Evolutionary conservation across 2,888 invertebrate species (phyloP).

Genomic region (Mimachlamys varia): DNA sequence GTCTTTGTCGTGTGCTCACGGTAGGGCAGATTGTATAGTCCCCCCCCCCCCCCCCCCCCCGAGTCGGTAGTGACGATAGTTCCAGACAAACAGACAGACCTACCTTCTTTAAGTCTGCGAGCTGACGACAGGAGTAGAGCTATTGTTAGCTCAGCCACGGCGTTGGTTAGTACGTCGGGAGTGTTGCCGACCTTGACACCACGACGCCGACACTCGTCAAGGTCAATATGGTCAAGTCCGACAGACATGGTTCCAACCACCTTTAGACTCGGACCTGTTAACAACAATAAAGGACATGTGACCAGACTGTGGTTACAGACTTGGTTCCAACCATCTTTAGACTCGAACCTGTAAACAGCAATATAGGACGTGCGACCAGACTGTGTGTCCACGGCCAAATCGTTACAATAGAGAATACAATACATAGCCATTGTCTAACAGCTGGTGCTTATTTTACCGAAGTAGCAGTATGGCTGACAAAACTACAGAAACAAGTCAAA

Average conservation of each 20-base stretch:
- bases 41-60: too few species aligned
- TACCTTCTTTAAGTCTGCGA: slow-evolving; percentile 91
- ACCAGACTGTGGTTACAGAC: neutral
- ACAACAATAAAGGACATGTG: neutral
- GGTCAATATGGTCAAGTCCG: slow-evolving; percentile 93
- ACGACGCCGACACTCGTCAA: slow-evolving; percentile 87
- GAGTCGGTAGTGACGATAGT: too few species aligned
- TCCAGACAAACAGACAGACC: neutral
- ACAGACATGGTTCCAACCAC: slow-evolving; percentile 95
- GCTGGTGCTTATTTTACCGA: too few species aligned
- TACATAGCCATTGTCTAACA: too few species aligned
- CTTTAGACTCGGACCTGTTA: slow-evolving; percentile 87
- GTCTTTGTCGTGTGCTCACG: too few species aligned
- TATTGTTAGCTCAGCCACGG: slow-evolving; percentile 94
- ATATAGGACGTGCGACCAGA: neutral
- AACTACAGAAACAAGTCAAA: too few species aligned
- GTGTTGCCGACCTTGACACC: slow-evolving; percentile 93
- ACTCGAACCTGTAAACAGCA: neutral
- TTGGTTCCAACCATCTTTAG: too few species aligned
- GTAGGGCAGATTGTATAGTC: too few species aligned
- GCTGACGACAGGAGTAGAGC: slow-evolving; percentile 92
- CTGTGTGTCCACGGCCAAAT: too few species aligned
- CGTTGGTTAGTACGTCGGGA: slow-evolving; percentile 89
- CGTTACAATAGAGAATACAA: too few species aligned
- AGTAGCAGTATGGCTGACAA: too few species aligned